phyloP scores from a whole-genome alignment of 1,140 invertebrate genomes.

The Hesperophylax magnus region DNA sequence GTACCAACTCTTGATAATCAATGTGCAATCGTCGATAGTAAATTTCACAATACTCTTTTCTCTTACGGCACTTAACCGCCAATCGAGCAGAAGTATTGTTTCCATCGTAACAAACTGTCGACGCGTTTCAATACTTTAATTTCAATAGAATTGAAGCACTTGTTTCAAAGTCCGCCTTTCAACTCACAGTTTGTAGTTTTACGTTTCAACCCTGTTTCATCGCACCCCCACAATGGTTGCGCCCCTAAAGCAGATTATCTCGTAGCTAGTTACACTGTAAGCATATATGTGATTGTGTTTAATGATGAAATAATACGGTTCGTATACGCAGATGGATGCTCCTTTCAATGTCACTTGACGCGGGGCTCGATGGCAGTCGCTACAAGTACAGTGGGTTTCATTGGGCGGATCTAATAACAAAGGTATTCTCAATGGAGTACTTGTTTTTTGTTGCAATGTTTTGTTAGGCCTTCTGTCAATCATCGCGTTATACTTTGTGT shows the following conservation, averaged over 20 bases:
- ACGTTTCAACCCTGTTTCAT: neutral
- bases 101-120: neutral
- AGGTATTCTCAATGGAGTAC: too few relatives aligned
- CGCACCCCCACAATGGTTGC: neutral
- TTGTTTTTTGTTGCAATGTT: too few relatives aligned
- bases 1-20: too few relatives aligned
- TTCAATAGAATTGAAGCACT: constrained; percentile 5
- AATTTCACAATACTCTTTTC: too few relatives aligned
- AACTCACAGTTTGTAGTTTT: neutral
- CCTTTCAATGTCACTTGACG: neutral
- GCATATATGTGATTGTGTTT: constrained; percentile 26
- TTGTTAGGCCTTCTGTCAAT: too few relatives aligned
- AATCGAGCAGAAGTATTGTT: too few relatives aligned
- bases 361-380: too few relatives aligned
- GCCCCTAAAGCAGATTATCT: neutral
- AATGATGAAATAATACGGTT: constrained; percentile 49
- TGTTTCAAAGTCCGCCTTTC: neutral
- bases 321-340: constrained; percentile 18
- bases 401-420: too few relatives aligned
- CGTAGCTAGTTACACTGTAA: neutral
- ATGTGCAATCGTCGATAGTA: too few relatives aligned
- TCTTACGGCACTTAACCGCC: too few relatives aligned
- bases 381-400: too few relatives aligned
- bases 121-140: neutral
- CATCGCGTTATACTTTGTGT: too few relatives aligned